Percentiles rank a stretch among this genome's conserved stretches.
Conservation (phyloP, 1,140 invertebrate genomes). For the Lepidurus arcticus region DNA sequence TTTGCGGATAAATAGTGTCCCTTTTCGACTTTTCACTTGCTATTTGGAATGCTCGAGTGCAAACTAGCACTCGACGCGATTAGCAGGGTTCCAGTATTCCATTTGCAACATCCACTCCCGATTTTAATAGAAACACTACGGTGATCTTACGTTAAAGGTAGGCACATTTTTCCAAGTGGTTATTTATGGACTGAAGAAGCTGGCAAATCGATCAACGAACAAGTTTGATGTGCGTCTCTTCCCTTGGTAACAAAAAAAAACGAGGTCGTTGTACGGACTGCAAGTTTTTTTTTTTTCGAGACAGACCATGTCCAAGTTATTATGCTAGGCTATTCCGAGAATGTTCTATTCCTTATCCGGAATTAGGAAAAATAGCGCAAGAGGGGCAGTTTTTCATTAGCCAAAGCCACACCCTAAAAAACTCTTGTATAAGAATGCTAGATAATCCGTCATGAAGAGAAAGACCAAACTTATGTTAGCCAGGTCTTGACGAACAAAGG, state of each 20-base stretch:
- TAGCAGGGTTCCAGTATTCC: not conserved
- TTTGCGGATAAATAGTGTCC: not conserved
- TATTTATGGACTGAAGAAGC: not conserved
- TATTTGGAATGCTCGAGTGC: conserved; percentile 1
- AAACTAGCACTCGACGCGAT: not conserved
- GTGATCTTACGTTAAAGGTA: not conserved
- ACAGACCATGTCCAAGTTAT: not conserved
- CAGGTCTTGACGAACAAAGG: not conserved
- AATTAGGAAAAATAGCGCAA: not conserved
- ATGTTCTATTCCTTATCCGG: not conserved
- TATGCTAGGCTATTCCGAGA: not conserved
- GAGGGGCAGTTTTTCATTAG: too few relatives aligned
- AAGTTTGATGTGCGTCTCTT: not conserved
- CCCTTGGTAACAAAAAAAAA: not conserved
- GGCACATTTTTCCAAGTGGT: not conserved
- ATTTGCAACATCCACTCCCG: not conserved
- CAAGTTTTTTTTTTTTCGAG: not conserved
- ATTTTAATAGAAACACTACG: not conserved
- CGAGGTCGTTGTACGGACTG: not conserved
- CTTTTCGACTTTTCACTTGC: not conserved
- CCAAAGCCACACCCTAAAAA: too few relatives aligned
- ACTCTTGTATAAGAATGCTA: too few relatives aligned
- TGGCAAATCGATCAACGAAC: not conserved
- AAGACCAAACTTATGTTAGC: not conserved
- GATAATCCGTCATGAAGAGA: not conserved